Base-by-base conservation (phyloP, 2,888 invertebrate genomes). In the Molanna angustata region DNA sequence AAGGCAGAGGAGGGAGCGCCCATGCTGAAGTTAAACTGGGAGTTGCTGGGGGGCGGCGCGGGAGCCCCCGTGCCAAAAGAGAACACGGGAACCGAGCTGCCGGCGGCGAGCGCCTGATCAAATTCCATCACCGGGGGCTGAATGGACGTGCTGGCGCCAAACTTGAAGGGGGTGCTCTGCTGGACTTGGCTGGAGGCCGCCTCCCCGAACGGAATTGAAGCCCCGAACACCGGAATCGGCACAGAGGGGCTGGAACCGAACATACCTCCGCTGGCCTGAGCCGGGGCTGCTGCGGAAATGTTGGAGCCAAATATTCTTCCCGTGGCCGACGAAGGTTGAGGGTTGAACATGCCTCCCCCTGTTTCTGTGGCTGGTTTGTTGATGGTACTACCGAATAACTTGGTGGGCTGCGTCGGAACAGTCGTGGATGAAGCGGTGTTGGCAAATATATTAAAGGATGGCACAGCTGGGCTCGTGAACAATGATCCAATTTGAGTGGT, bases 31-130 rank as follows among this genome's bases (percentile, higher is more conserved):
- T 52, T 53, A 33, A 56, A 56, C 22, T 57, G 57, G 3, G 56
- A 49, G 22, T 52, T 58, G 17, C 22, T 35, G 20, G 58, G 44
- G 13, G 52, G 33, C 40, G 46, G 44, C 2, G 56, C 7, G 2
- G 64, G 54, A 19, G n/a, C n/a, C n/a, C 64, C 62, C 19, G 65
- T 55, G 16, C 68, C 69, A 58, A 69, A 69, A 9, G 63, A 59
- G 52, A 68, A 68, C 45, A 64, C 62, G 7, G 63, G 63, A 4
- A 61, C 62, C 35, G 45, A 39, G 3, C 52, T 21, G 7, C 42
- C 47, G 4, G 50, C 48, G 3, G 52, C 33, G 2, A 41, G 41
- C 4, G 41, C 46, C 16, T 18, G 44, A n/a, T 52, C 57, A 18
- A 54, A 49, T n/a, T 49, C 54, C 18, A 46, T 42, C 0, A 14